phyloP scores from a whole-genome alignment of 2,888 invertebrate genomes.

The Nemapogon koenigi region DNA sequence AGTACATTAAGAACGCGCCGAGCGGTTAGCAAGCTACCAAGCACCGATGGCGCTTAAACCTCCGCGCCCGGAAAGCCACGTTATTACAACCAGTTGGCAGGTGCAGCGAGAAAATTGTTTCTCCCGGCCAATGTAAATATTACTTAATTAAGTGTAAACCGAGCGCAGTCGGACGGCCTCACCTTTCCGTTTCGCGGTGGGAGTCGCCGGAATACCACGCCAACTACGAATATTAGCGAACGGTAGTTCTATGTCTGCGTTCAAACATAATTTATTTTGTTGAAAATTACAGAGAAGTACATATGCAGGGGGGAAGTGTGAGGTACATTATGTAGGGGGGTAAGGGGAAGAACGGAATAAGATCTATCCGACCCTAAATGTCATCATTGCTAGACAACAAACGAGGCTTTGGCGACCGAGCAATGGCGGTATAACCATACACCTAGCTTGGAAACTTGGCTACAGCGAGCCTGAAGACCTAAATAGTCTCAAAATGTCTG shows the following conservation, averaged over 20 bases:
- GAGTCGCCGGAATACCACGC: too few relatives aligned
- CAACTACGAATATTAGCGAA: too few relatives aligned
- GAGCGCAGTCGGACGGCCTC: conserved; percentile 17
- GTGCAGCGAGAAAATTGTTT: conserved; percentile 49
- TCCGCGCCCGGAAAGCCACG: conserved; percentile 3
- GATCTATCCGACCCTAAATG: too few relatives aligned
- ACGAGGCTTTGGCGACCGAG: too few relatives aligned
- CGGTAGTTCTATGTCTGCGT: background rate
- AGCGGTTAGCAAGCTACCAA: conserved; percentile 6
- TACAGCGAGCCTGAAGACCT: too few relatives aligned
- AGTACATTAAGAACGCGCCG: conserved; percentile 6
- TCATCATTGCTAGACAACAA: too few relatives aligned
- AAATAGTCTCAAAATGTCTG: too few relatives aligned
- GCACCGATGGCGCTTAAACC: conserved; percentile 3
- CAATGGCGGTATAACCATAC: too few relatives aligned
- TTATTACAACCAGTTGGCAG: conserved; percentile 27
- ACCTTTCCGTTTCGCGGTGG: too few relatives aligned
- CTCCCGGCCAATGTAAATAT: conserved; percentile 53
- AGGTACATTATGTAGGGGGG: too few relatives aligned
- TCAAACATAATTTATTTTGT: background rate
- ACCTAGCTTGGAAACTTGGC: too few relatives aligned
- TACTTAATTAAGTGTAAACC: conserved; percentile 61
- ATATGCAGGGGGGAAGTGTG: background rate
- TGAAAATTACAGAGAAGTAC: background rate
- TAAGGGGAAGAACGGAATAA: too few relatives aligned